Percentiles rank a stretch among this genome's conserved stretches.
phyloP scores from a whole-genome alignment of 2,888 invertebrate species.

The Temnothorax ravouxi region DNA sequence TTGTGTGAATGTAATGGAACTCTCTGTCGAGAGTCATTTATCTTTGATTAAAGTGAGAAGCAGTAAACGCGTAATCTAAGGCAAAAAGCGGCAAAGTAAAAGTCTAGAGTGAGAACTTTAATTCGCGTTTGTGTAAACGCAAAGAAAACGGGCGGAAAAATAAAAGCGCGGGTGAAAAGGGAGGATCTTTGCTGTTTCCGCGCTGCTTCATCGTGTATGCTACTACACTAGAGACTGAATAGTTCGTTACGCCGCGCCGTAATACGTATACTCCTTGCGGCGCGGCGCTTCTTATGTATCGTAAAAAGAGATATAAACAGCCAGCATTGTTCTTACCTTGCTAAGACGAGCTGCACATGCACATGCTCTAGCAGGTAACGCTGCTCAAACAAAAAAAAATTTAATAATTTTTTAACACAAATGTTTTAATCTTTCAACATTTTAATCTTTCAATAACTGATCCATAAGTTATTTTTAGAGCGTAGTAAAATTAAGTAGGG shows the following conservation, averaged over 20 bases:
- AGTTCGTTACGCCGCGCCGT: slow-evolving; percentile 42
- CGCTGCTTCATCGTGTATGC: slow-evolving; percentile 24
- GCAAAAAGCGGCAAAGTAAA: not conserved
- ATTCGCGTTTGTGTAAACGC: slow-evolving; percentile 15
- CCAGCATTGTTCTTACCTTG: not conserved
- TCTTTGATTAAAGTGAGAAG: slow-evolving; percentile 43
- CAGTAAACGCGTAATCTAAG: slow-evolving; percentile 11
- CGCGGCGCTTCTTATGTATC: slow-evolving; percentile 6
- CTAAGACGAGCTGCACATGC: not conserved
- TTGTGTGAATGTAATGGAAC: not conserved
- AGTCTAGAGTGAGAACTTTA: slow-evolving; percentile 7
- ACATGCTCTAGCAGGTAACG: not conserved
- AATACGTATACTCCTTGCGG: slow-evolving; percentile 37
- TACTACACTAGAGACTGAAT: slow-evolving; percentile 15
- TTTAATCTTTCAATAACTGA: not conserved
- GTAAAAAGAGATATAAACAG: slow-evolving; percentile 40
- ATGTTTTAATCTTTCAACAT: not conserved
- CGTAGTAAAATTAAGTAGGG: too few relatives aligned
- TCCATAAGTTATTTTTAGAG: not conserved
- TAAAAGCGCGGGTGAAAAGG: not conserved
- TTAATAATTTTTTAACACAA: not conserved
- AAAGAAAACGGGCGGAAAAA: slow-evolving; percentile 26
- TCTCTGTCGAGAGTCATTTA: not conserved
- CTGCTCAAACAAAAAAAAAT: not conserved
- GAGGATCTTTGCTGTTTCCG: not conserved